Evolutionary conservation across 2,113 vertebrate genomes (phyloP).

Genomic region (Narcine bancroftii): DNA sequence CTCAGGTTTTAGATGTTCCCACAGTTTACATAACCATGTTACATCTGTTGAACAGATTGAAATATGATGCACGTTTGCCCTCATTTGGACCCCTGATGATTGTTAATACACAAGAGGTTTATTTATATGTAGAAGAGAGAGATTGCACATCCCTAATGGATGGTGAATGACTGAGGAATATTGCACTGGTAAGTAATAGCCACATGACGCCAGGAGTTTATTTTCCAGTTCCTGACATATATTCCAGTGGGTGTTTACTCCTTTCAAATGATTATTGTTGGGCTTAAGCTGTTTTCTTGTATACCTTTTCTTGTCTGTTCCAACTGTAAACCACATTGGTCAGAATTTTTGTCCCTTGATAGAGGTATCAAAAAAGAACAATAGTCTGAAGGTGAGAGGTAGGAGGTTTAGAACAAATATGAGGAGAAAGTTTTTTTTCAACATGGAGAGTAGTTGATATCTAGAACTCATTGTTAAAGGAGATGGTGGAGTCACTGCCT

Average conservation of each 20-base stretch:
- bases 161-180: not conserved
- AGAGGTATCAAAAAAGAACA: too few relatives aligned
- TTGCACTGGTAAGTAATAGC: not conserved
- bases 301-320: too few relatives aligned
- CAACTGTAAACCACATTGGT: too few relatives aligned
- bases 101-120: not conserved
- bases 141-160: not conserved
- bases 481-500: too few relatives aligned
- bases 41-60: slow-evolving; percentile 24
- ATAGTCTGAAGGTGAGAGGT: too few relatives aligned
- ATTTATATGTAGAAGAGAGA: not conserved
- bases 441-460: too few relatives aligned
- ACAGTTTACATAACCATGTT: not conserved
- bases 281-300: not conserved
- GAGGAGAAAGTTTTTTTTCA: too few relatives aligned
- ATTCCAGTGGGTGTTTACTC: not conserved
- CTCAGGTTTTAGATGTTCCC: not conserved
- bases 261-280: not conserved
- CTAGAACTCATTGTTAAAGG: too few relatives aligned
- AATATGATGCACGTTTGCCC: not conserved
- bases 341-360: too few relatives aligned
- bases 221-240: not conserved
- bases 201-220: not conserved
- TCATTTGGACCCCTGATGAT: not conserved
- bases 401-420: too few relatives aligned